Base-by-base conservation (phyloP, 1,140 invertebrate species). In the Panonychus citri region DNA sequence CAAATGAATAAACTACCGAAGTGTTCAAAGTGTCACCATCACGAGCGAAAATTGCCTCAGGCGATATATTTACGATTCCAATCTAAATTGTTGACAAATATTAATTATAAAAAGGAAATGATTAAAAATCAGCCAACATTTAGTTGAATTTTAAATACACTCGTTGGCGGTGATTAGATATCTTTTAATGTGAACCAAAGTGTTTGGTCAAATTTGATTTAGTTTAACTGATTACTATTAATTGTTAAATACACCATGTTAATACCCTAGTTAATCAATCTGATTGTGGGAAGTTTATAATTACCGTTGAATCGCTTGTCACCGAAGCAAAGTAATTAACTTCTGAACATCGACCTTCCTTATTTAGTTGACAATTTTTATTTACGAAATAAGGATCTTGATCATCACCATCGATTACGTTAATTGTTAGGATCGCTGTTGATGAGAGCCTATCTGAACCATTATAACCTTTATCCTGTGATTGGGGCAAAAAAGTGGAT, bases 11-110 rank as follows among this genome's bases (percentile, higher is more conserved):
- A 50, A 75, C 73, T 53, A 87, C 84, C 0, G 77, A 76, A 1
- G 82, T 77, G 64, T 84, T 81, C 12, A 88, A 76, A 1, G 84
- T 85, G 65, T 89, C 85, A 76, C 84, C 81, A 66, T 88, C 84
- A 1, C 85, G 77, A 0, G 84, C 85, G 69, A 85, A 81, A 54
- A 90, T 86, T 63, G 83, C 81, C 64, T 88, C 85, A 1, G 86
- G 85, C n/a, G 76, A 73, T 25, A 89, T 79, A 55, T 80, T 79
- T 1, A 90, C 71, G 37, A 85, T 78, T 1, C 85, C 84, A 25
- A 83, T 78, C 60, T 59, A 7, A 34, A 34, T 12, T 7, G 12
- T 34, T 12, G 12, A 34, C 5, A 7, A 34, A 12, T 7, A 34
- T 34, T 12, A 34, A 34, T 7, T 7, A 34, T 5, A 0, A 34